Evolutionary conservation across 2,113 vertebrate species (phyloP).

Genomic region (Eclectus roratus): DNA sequence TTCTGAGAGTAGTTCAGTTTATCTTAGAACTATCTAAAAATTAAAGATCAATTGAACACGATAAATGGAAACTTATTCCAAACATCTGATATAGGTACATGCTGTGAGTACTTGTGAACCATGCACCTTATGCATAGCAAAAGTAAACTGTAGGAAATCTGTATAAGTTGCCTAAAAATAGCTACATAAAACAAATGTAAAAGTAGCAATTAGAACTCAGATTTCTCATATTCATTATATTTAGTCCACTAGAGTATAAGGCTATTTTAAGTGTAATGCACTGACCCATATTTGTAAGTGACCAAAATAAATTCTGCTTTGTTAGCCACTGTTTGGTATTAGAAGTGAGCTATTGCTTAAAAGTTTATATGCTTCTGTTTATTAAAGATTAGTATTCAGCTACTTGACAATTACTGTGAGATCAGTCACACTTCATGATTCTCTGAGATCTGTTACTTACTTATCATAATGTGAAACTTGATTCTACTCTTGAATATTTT

Average conservation of each 20-base stretch:
- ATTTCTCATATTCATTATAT: not conserved
- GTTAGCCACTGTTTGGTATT: not conserved
- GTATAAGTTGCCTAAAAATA: not conserved
- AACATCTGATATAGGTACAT: not conserved
- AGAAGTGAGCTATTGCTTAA: not conserved
- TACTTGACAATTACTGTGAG: not conserved
- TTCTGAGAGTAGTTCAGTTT: not conserved
- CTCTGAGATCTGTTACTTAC: not conserved
- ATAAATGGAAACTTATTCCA: not conserved
- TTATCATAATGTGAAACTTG: not conserved
- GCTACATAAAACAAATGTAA: not conserved
- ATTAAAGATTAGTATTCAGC: not conserved
- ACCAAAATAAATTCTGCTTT: not conserved
- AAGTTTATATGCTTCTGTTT: not conserved
- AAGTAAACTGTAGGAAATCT: not conserved
- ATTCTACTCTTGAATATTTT: not conserved
- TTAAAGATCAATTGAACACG: not conserved
- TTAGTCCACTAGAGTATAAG: not conserved
- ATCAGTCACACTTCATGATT: not conserved
- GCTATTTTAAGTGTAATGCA: not conserved
- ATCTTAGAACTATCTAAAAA: not conserved
- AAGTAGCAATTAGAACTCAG: not conserved
- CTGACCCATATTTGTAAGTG: not conserved
- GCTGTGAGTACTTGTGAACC: not conserved
- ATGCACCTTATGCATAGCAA: not conserved